Evolutionary conservation across 2,797 vertebrate species (phyloP).

Genomic region (Melanotaenia parkinsoni): DNA sequence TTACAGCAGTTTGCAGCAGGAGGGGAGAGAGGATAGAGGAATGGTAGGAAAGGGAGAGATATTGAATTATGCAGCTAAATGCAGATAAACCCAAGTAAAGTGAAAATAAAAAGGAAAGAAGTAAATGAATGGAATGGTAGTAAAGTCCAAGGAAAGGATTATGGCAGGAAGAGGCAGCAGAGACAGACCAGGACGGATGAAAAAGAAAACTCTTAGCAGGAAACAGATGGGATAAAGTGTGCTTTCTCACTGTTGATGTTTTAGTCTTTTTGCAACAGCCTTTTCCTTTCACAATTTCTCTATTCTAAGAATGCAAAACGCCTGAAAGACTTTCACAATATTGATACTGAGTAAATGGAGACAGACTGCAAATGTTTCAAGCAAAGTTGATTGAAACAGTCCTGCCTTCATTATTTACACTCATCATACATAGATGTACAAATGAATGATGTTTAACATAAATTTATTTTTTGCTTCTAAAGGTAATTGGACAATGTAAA

Average conservation of each 20-base stretch:
- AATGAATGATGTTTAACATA: constrained; percentile 36
- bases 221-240: constrained; percentile 69
- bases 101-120: constrained; percentile 23
- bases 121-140: neutral
- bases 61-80: constrained; percentile 40
- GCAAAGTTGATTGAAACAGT: constrained; percentile 42
- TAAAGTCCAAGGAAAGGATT: constrained; percentile 24
- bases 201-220: constrained; percentile 45
- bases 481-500: constrained; percentile 23
- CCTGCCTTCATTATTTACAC: constrained; percentile 31
- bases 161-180: constrained; percentile 25
- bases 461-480: constrained; percentile 25
- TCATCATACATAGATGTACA: constrained; percentile 17
- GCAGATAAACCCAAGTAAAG: constrained; percentile 32
- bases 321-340: constrained; percentile 60
- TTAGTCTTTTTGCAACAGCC: constrained; percentile 63
- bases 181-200: constrained; percentile 36
- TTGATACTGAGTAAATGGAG: constrained; percentile 29
- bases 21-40: constrained; percentile 12
- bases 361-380: constrained; percentile 24
- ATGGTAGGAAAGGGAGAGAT: constrained; percentile 30
- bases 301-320: constrained; percentile 53
- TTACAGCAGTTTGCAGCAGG: constrained; percentile 51
- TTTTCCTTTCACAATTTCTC: constrained; percentile 61
- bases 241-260: constrained; percentile 73